Evolutionary conservation across 2,888 invertebrate species (phyloP).

Genomic region (Osmoderma eremita): DNA sequence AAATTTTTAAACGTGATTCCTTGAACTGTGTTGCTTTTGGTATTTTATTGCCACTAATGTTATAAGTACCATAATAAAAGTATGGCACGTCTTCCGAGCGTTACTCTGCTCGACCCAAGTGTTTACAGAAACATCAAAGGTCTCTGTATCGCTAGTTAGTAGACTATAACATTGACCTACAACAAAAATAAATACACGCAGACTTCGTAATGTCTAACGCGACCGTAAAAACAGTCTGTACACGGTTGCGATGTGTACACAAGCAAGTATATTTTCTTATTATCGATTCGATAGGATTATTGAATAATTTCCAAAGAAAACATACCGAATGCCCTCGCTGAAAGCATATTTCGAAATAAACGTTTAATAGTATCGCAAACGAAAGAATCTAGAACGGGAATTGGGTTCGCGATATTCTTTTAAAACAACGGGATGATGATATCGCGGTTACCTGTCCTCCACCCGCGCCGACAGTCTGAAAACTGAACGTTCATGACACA

Average conservation of each 20-base stretch:
- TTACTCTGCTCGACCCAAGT: not conserved
- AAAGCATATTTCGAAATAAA: constrained; percentile 27
- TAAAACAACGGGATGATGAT: constrained; percentile 23
- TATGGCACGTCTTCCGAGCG: too few relatives aligned
- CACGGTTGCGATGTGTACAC: too few relatives aligned
- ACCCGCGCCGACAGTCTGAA: constrained; percentile 11
- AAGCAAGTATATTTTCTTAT: constrained; percentile 6
- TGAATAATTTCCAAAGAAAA: constrained; percentile 34
- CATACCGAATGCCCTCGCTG: constrained; percentile 1
- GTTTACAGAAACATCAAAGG: constrained; percentile 19
- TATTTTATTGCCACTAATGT: too few relatives aligned
- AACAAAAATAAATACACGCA: constrained; percentile 25
- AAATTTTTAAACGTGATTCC: too few relatives aligned
- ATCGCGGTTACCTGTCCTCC: not conserved
- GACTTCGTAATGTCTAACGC: constrained; percentile 1
- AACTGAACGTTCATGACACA: constrained; percentile 37
- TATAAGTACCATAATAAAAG: too few relatives aligned
- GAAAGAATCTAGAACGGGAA: constrained; percentile 13
- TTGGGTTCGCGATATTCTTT: constrained; percentile 5
- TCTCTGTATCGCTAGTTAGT: not conserved
- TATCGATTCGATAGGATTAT: constrained; percentile 20
- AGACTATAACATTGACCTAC: constrained; percentile 22
- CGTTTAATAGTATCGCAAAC: not conserved
- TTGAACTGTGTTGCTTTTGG: too few relatives aligned
- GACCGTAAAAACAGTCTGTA: constrained; percentile 8